Base-by-base conservation (phyloP, 2,797 vertebrate genomes). In the Gadopsis bispinosus region DNA sequence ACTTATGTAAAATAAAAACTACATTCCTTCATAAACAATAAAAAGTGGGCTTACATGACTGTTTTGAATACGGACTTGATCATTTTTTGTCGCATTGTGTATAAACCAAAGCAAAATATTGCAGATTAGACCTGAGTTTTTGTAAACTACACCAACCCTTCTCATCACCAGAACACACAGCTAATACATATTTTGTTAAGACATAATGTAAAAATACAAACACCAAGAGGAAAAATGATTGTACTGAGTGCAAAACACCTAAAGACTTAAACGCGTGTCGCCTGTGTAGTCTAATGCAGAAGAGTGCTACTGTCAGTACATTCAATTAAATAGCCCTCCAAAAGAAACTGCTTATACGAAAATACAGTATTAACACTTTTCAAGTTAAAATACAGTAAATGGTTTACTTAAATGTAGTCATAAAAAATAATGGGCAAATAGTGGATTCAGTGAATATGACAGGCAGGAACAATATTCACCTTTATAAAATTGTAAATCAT, bases 401-500 rank as follows among this genome's bases (percentile, higher is more conserved):
- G 9, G 4, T 64, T 58, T 61, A 50, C 6, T 10, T 17, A 51
- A 64, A 62, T 33, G 5, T 26, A 6, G 35, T 73, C 2, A 69
- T 56, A 70, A 60, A 77, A 78, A 71, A 81, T 39, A 39, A 10
- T 20, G 31, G 41, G 11, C 9, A 61, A 72, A 35, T 29, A 26
- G n/a, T 56, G 11, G 26, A 77, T 73, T 60, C 20, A 62, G n/a
- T 56, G 31, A 59, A 75, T 33, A 45, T 62, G 22, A 77, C 3
- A 7, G 8, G 20, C 5, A 58, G 55, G 22, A 81, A 50, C 11
- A 67, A 45, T 2, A 31, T 47, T 29, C 47, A 60, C 45, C n/a
- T 62, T 79, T 48, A 70, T 5, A 79, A 77, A 88, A 77, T 70
- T 45, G 39, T 63, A 80, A 89, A 78, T 41, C 20, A 22, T 66